These are phyloP conservation scores for Brachypterus glaber DNA, from an alignment of 2,888 invertebrate species.

Conservation along the genomic window DNA sequence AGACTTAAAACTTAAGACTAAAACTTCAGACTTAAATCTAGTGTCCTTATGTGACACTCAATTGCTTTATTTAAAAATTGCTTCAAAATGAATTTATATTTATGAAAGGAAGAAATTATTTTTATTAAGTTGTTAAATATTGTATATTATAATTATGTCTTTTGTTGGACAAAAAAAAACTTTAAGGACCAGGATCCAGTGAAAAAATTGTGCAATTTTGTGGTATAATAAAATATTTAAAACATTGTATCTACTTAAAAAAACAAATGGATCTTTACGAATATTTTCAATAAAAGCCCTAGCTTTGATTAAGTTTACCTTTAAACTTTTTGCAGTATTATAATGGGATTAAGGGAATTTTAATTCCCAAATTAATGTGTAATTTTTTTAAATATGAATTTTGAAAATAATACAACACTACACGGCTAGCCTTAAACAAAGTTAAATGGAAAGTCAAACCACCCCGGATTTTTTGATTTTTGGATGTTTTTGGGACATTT, in stretches of 20 bases:
- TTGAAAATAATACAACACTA: too few relatives aligned
- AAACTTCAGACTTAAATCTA: too few relatives aligned
- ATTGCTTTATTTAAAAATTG: conserved; percentile 19
- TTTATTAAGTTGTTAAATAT: conserved; percentile 25
- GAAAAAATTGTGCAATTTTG: conserved; percentile 24
- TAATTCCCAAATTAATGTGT: conserved; percentile 5
- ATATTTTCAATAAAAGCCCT: conserved; percentile 19
- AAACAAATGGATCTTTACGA: conserved; percentile 13
- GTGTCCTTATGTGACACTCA: background rate
- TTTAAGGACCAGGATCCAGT: conserved; percentile 21
- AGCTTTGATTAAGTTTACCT: background rate
- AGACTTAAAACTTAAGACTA: too few relatives aligned
- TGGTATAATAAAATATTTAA: conserved; percentile 21
- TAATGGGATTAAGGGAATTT: background rate
- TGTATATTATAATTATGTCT: conserved; percentile 18
- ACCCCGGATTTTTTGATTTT: too few relatives aligned
- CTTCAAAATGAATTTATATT: conserved; percentile 22
- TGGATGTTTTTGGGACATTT: too few relatives aligned
- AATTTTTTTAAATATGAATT: too few relatives aligned
- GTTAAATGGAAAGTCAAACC: too few relatives aligned
- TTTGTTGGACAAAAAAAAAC: conserved; percentile 17
- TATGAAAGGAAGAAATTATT: conserved; percentile 23
- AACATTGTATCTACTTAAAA: too few relatives aligned
- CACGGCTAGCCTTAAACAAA: too few relatives aligned
- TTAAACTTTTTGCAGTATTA: background rate